These are phyloP conservation scores for Vesta saturnalis DNA, from an alignment of 2,888 invertebrate species.

Conservation along the genomic window DNA sequence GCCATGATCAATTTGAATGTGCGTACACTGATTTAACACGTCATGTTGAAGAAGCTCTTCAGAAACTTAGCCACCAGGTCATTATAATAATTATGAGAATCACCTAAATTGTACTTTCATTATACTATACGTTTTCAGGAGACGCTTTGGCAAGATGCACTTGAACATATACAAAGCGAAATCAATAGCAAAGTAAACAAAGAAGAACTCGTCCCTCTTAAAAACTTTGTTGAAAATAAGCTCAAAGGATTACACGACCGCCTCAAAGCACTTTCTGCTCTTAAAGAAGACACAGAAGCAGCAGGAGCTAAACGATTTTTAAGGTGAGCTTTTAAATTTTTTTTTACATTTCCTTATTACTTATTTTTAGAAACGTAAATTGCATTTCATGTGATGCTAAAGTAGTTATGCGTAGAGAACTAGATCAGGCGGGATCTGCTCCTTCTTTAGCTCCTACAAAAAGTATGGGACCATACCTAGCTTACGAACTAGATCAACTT, in stretches of 20 bases:
- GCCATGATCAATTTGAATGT: constrained; percentile 75
- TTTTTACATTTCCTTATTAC: not conserved
- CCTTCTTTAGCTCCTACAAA: constrained; percentile 67
- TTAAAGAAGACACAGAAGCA: constrained; percentile 73
- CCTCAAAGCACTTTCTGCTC: constrained; percentile 67
- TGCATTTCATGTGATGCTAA: constrained; percentile 82
- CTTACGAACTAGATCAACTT: constrained; percentile 73
- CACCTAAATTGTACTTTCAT: not conserved
- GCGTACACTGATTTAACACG: constrained; percentile 74
- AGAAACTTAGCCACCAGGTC: constrained; percentile 70
- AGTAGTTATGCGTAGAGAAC: constrained; percentile 74
- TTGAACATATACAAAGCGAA: constrained; percentile 74
- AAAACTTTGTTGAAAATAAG: constrained; percentile 72
- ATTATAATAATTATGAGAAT: not conserved
- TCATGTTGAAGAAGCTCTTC: constrained; percentile 71
- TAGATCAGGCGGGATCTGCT: constrained; percentile 63
- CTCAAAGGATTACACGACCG: constrained; percentile 70
- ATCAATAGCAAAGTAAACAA: constrained; percentile 75
- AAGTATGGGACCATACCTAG: constrained; percentile 76
- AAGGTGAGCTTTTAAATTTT: constrained; percentile 59
- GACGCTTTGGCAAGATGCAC: constrained; percentile 71
- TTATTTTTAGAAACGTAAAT: constrained; percentile 70
- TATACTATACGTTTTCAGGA: constrained; percentile 67
- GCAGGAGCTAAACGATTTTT: constrained; percentile 76
- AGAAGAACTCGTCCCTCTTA: constrained; percentile 71